Conservation (phyloP, 1,140 invertebrate species). For the Phocides pigmalion region DNA sequence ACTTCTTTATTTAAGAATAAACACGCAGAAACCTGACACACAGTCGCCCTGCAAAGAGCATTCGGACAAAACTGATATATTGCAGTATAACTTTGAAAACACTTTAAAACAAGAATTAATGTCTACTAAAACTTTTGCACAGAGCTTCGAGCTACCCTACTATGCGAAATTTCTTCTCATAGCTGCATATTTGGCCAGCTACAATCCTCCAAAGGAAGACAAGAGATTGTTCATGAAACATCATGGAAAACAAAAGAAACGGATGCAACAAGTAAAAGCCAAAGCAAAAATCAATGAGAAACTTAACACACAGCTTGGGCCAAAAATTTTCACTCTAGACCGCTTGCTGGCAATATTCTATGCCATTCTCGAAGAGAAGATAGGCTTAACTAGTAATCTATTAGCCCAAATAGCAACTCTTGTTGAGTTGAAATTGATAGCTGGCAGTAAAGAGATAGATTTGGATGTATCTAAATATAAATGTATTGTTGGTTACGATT, state of each 20-base stretch:
- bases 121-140: constrained; percentile 84
- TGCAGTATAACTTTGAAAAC: constrained; percentile 62
- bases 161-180: constrained; percentile 95
- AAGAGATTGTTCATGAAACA: constrained; percentile 92
- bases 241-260: constrained; percentile 86
- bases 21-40: constrained; percentile 47
- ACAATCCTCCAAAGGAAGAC: constrained; percentile 94
- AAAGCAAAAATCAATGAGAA: constrained; percentile 84
- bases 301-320: constrained; percentile 87
- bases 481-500: constrained; percentile 89
- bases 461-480: constrained; percentile 87
- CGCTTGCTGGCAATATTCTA: constrained; percentile 96
- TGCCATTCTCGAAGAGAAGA: constrained; percentile 93
- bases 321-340: constrained; percentile 92
- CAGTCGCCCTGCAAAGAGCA: constrained; percentile 64
- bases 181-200: constrained; percentile 95
- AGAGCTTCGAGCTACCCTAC: constrained; percentile 93
- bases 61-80: constrained; percentile 36
- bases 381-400: constrained; percentile 92
- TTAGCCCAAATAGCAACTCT: constrained; percentile 91
- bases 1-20: constrained; percentile 90
- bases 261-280: constrained; percentile 84
- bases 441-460: constrained; percentile 86
- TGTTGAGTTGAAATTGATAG: constrained; percentile 88
- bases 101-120: constrained; percentile 74